Conservation (phyloP, 2,888 invertebrate genomes). For the Hoplodrina blanda region DNA sequence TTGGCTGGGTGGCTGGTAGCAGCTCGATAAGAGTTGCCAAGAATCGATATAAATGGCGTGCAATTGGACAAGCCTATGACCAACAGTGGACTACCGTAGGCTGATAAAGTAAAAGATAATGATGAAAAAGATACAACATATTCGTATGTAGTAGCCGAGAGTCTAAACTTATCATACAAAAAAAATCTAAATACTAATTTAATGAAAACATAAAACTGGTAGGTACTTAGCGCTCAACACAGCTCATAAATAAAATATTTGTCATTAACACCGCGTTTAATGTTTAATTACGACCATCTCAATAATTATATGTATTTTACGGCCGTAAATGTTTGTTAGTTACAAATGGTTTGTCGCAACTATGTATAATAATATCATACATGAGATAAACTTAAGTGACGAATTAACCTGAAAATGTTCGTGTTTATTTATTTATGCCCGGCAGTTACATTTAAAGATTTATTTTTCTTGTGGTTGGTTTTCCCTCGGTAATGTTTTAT, state of each 20-base stretch:
- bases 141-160: too few relatives aligned
- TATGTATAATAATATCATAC: not conserved
- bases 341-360: not conserved
- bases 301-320: constrained; percentile 10
- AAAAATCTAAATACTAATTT: not conserved
- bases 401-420: not conserved
- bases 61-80: too few relatives aligned
- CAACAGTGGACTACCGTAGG: too few relatives aligned
- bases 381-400: not conserved
- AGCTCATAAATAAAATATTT: constrained; percentile 9
- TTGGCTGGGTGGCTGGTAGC: too few relatives aligned
- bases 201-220: not conserved
- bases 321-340: not conserved
- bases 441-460: not conserved
- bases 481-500: constrained; percentile 18
- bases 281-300: not conserved
- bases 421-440: not conserved
- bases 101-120: too few relatives aligned
- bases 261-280: not conserved
- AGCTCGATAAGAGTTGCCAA: too few relatives aligned
- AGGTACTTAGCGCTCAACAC: not conserved
- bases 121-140: too few relatives aligned
- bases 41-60: too few relatives aligned
- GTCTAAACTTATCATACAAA: too few relatives aligned
- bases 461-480: constrained; percentile 8